These are phyloP conservation scores for Poecile atricapillus DNA, from an alignment of 2,113 vertebrate genomes.

Conservation along the genomic window DNA sequence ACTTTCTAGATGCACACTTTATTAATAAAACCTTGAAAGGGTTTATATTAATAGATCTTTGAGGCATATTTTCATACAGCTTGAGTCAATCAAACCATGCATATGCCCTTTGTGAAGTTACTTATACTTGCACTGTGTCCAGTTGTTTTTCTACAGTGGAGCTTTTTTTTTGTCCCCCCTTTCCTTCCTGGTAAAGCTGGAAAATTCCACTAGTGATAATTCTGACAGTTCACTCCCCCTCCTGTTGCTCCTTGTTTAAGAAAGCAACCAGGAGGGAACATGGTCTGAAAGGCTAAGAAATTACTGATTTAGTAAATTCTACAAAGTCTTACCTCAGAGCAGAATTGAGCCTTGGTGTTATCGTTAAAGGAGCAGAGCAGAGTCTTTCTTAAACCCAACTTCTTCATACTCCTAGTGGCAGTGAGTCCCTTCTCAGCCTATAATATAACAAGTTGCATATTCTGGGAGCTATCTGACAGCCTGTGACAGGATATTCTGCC, in stretches of 20 bases:
- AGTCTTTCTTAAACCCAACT: neutral
- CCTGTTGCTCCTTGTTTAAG: neutral
- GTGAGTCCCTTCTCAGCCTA: neutral
- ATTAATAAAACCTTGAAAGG: neutral
- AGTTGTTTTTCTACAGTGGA: neutral
- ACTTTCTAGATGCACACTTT: neutral
- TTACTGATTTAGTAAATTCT: constrained; percentile 16
- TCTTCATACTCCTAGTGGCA: neutral
- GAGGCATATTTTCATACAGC: neutral
- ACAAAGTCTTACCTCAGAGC: constrained; percentile 63
- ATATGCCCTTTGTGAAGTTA: neutral
- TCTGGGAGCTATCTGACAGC: neutral
- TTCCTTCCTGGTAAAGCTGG: neutral
- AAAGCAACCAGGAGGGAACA: neutral
- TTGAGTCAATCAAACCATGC: neutral
- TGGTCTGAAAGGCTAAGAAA: neutral
- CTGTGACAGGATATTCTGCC: constrained; percentile 15
- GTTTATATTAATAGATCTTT: neutral
- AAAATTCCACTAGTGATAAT: constrained; percentile 45
- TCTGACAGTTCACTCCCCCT: neutral
- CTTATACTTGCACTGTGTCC: neutral
- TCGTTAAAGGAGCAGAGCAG: constrained; percentile 8
- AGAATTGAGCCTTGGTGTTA: neutral
- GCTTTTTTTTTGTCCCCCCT: neutral
- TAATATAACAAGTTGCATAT: neutral